phyloP scores from a whole-genome alignment of 23 tunicate species.

The Trididemnum nubilum region DNA sequence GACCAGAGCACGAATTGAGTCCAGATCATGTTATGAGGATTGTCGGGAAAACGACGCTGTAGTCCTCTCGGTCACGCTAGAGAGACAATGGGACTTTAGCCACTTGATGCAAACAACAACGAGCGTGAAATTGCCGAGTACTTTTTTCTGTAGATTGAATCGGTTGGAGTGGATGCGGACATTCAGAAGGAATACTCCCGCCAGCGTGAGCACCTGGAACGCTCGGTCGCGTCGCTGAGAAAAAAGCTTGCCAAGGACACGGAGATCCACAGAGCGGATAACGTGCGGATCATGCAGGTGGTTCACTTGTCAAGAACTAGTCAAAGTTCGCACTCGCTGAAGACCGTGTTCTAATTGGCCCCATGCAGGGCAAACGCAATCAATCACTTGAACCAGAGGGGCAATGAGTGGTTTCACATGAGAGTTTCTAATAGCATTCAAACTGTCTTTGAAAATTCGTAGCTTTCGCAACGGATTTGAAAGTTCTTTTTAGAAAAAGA shows the following conservation, averaged over 20 bases:
- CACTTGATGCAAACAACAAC: too few species aligned
- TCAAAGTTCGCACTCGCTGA: too few species aligned
- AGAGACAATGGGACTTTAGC: neutral
- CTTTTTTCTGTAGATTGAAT: conserved; percentile 82
- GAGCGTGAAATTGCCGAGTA: too few species aligned
- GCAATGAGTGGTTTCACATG: too few species aligned
- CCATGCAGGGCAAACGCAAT: too few species aligned
- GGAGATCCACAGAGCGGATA: conserved; percentile 96
- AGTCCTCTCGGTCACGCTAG: neutral
- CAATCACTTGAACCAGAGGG: too few species aligned
- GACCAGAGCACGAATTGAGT: neutral
- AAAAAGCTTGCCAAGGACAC: conserved; percentile 93
- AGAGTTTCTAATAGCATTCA: too few species aligned
- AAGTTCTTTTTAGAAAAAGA: too few species aligned
- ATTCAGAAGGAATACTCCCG: conserved; percentile 92
- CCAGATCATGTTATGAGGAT: neutral
- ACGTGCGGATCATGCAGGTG: conserved; percentile 97
- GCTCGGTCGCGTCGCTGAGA: conserved; percentile 83
- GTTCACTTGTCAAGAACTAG: neutral
- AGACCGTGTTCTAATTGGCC: too few species aligned
- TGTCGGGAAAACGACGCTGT: neutral
- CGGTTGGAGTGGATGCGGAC: conserved; percentile 81
- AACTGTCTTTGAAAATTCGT: too few species aligned
- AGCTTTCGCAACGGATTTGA: too few species aligned
- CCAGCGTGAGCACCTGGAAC: conserved; percentile 96